Base-by-base conservation (phyloP, 53 echinoderm and acorn worm genomes). In the Arbacia lixula region DNA sequence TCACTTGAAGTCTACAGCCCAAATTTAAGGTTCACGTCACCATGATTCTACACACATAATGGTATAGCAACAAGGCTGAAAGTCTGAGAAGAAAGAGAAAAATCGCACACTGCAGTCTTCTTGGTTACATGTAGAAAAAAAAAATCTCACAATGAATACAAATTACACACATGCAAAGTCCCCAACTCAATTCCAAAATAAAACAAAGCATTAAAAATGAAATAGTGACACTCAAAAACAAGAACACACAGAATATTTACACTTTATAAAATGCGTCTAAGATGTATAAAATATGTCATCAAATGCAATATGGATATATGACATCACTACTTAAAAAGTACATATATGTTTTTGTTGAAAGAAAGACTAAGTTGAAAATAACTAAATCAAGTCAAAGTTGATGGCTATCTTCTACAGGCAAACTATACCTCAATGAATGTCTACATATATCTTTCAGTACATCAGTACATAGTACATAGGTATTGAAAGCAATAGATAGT, bases 301-400 rank as follows among this genome's bases (percentile, higher is more conserved):
- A 53, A 52, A 52, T 20, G 10, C 34, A 20, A 11, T 5, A 17
- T 51, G 38, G 32, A 53, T 53, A 75, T 53, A 52, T 75, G 32
- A 52, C 53, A 53, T 53, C 36, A 36, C 52, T 75, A 53, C 33
- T 29, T 71, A 5, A 69, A 40, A 42, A 33, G 51, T 53, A 75
- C 32, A 38, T 53, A 75, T 56, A 56, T 5, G 27, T 38, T 72
- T 53, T 75, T 75, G 54, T 29, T 71, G 32, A 75, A 52, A 75
- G 75, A 75, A 75, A 75, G 75, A 75, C 75, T 75, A 75, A 53
- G 54, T 31, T 33, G 30, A 75, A 75, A 41, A 71, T 30, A 71
- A 69, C 39, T 31, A n/a, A n/a, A n/a, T n/a, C n/a, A n/a, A n/a
- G n/a, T n/a, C n/a, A n/a, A 58, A 22, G 12, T 9, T 58, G 8